phyloP scores from a whole-genome alignment of 2,888 invertebrate genomes.

The Cephus pygmeus region DNA sequence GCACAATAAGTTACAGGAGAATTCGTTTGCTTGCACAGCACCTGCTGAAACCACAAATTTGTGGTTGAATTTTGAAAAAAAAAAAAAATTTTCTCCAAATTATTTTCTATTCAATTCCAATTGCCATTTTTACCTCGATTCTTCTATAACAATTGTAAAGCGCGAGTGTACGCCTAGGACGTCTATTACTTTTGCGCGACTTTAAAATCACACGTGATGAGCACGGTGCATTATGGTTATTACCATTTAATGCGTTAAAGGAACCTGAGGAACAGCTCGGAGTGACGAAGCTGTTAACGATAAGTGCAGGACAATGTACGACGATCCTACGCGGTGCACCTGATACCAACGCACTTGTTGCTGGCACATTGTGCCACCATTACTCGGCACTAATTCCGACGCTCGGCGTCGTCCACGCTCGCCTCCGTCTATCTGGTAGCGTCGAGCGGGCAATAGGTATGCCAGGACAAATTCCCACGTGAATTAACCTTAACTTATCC shows the following conservation, averaged over 20 bases:
- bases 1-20: not conserved
- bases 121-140: not conserved
- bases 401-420: not conserved
- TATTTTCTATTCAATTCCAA: not conserved
- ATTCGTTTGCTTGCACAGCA: not conserved
- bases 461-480: slow-evolving; percentile 45
- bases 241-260: not conserved
- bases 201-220: not conserved
- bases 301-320: slow-evolving; percentile 53
- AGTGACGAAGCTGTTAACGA: slow-evolving; percentile 6
- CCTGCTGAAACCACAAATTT: not conserved
- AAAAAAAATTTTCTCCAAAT: not conserved
- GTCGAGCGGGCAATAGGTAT: not conserved
- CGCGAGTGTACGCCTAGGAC: not conserved
- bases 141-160: not conserved
- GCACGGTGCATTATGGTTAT: not conserved
- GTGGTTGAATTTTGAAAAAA: not conserved
- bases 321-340: slow-evolving; percentile 29
- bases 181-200: not conserved
- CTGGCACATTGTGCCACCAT: slow-evolving; percentile 34
- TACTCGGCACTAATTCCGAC: slow-evolving; percentile 21
- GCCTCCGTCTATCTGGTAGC: not conserved
- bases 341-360: slow-evolving; percentile 32
- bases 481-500: slow-evolving; percentile 35
- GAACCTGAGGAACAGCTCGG: not conserved